Evolutionary conservation across 2,113 vertebrate species (phyloP).

Genomic region (Coracopsis vasa): DNA sequence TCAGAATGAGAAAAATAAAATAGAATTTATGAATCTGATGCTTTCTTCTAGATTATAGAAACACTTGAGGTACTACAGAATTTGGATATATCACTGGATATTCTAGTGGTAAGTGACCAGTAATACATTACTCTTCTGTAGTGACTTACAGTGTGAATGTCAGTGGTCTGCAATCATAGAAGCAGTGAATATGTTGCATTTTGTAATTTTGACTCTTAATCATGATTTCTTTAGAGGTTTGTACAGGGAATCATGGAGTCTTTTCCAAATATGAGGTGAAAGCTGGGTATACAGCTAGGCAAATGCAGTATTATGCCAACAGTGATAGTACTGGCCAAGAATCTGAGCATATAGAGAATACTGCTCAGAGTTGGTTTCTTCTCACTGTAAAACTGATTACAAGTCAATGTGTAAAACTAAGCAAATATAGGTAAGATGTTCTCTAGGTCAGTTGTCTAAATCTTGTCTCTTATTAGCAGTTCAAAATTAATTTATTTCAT

Average conservation of each 20-base stretch:
- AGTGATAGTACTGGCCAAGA: not conserved
- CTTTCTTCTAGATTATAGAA: constrained; percentile 79
- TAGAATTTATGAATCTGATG: not conserved
- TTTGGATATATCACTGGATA: constrained; percentile 81
- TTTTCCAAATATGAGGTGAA: not conserved
- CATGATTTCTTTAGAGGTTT: not conserved
- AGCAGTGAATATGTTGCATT: not conserved
- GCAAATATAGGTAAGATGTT: not conserved
- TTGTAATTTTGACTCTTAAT: not conserved
- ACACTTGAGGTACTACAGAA: constrained; percentile 78
- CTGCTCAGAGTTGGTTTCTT: not conserved
- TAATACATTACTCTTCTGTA: not conserved
- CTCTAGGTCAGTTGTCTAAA: not conserved
- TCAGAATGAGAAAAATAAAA: not conserved
- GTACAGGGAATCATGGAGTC: not conserved
- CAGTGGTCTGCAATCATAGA: not conserved
- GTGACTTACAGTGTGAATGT: not conserved
- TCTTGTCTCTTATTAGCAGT: not conserved
- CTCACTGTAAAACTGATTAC: not conserved
- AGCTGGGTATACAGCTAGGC: not conserved
- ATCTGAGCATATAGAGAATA: not conserved
- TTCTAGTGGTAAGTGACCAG: constrained; percentile 80
- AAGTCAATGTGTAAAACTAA: not conserved
- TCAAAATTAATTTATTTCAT: not conserved
- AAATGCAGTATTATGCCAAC: not conserved